Evolutionary conservation across 2,888 invertebrate species (phyloP), one percentile per base, ranked within the genome.

Genomic region (Drosophila prostipennis): DNA sequence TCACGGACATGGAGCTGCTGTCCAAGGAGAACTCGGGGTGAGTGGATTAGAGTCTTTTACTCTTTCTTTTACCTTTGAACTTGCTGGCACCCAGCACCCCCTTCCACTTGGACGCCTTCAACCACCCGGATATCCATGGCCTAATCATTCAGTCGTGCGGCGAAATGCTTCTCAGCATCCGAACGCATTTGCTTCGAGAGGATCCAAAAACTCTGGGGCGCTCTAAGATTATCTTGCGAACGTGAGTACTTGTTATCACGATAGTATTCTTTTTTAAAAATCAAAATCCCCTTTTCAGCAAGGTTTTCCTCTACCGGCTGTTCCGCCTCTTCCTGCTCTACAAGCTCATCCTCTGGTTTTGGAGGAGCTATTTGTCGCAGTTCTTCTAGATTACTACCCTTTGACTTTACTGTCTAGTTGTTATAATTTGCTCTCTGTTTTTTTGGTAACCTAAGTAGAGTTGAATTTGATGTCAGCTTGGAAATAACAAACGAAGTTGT

Each of bases 181-280:
- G 90, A 0, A 57, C 73, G 10, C 67, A 87, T 34, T 45, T 84
- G n/a, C 59, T 89, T 0, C 75, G 78, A 8, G 89, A 89, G 65
- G 70, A 89, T 49, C 79, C 77, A 0, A 56, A 52, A 2, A 80
- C 85, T 0, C 13, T 89, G 29, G 10, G 6, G 0, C 74, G 51
- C 3, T 71, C 89, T 0, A 72, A 65, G 53, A 32, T n/a, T 3
- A 57, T 89, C 7, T 16, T 79, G 1, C 54, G 51, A 52, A 40
- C 77, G 89, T 89, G 72, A 74, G 89, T 79, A 6, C 11, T 1
- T 3, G 4, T 19, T 19, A 19, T 19, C 3, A 19, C 5, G 0
- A 2, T 5, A 3, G 19, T 6, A 42, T 19, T 10, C 2, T 11
- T 1, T 10, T 0, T 1, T 42, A 13, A 6, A 13, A 11, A 19